phyloP scores from a whole-genome alignment of 2,888 invertebrate species.

The Sceliomorpha sp. region DNA sequence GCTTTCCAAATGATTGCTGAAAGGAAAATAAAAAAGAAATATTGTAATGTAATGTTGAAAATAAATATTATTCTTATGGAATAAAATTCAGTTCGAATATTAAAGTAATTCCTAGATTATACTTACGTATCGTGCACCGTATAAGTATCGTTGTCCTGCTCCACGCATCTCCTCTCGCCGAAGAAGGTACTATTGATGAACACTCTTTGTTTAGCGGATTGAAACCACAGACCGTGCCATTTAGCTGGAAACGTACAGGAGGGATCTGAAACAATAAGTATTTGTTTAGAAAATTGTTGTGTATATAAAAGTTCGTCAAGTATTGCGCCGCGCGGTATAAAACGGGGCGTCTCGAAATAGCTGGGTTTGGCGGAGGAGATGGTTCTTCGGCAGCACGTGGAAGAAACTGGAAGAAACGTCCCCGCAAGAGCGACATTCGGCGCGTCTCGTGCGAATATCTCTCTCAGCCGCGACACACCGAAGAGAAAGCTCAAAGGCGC shows the following conservation, averaged over 20 bases:
- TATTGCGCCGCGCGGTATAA: too few relatives aligned
- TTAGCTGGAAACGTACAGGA: conserved; percentile 85
- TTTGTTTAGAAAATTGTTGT: too few relatives aligned
- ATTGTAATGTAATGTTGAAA: too few relatives aligned
- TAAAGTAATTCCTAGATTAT: conserved; percentile 10
- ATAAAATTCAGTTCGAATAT: too few relatives aligned
- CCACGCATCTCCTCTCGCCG: conserved; percentile 84
- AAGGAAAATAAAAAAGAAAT: conserved; percentile 2
- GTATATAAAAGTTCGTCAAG: too few relatives aligned
- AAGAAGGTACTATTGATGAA: conserved; percentile 81
- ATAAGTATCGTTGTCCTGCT: conserved; percentile 85
- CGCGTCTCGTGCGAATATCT: conserved; percentile 48
- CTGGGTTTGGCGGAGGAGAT: too few relatives aligned
- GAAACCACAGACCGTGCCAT: conserved; percentile 89
- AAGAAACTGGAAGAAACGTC: too few relatives aligned
- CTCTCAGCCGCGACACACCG: conserved; percentile 46
- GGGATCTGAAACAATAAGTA: conserved; percentile 84
- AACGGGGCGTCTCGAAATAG: too few relatives aligned
- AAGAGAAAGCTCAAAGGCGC: conserved; percentile 50
- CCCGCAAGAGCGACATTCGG: too few relatives aligned
- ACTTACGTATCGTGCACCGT: conserved; percentile 68
- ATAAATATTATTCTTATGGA: too few relatives aligned
- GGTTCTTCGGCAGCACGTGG: too few relatives aligned
- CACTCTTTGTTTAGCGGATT: conserved; percentile 83
- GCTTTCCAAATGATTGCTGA: conserved; percentile 59